Evolutionary conservation across 2,888 invertebrate species (phyloP), one percentile per base, ranked within the genome.

Genomic region (Pyrrhosoma nymphula): DNA sequence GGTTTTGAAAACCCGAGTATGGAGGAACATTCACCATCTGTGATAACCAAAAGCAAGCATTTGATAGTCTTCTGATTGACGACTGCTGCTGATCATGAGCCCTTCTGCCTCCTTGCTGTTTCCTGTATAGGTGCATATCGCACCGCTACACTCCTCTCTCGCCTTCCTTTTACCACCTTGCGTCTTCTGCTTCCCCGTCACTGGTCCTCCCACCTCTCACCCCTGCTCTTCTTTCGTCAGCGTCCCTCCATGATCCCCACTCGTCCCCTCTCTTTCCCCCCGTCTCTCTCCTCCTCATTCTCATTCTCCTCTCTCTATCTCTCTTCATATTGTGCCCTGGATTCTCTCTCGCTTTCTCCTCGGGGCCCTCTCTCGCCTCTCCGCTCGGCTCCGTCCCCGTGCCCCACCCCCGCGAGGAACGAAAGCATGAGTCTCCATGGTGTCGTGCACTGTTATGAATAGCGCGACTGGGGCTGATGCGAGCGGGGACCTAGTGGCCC

Each of bases 371-470:
- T n/a, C n/a, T 26, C 69, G 20, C 69, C 12, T 23, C 12, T 69
- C n/a, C 69, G 6, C 60, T 60, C 60, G 6, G 60, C 60, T 14
- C 60, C 16, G 10, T 60, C 47, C 47, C 47, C 8, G 2, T 8
- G 16, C 16, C 60, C 60, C 47, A 26, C 6, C 26, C n/a, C 69
- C 69, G n/a, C 26, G 30, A 82, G 82, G n/a, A 82, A 35, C 82
- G 10, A 35, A 69, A 47, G 93, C 20, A 93, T 69, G 23, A 26
- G 69, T 47, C 93, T 93, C 93, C 35, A 63, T 69, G 63, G 93
- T 69, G 93, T 47, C 47, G 93, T 69, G 93, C 26, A 93, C 63
- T 93, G 63, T 93, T n/a, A 93, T 63, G 93, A 93, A 93, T 69
- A 39, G 93, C 23, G 69, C 39, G 63, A n/a, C 35, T 69, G 63